Evolutionary conservation across 2,888 invertebrate genomes (phyloP), one percentile per base, ranked within the genome.

Genomic region (Muschampia plurimacula): DNA sequence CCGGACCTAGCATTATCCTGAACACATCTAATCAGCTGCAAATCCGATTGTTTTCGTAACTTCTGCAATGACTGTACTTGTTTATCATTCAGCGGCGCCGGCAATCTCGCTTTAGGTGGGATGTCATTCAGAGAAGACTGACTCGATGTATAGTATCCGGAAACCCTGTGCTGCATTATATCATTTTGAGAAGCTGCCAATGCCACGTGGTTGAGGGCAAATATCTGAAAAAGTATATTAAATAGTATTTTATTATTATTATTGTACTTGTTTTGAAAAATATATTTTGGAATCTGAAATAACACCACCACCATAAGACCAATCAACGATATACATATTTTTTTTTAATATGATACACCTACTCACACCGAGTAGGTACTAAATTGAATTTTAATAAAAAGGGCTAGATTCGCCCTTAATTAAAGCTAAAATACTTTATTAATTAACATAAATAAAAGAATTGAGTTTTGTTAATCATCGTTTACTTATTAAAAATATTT

Each of bases 141-240:
- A 83, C 97, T 98, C 73, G 98, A 97, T 3, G 98, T 98, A 86
- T 97, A 98, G 89, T 98, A 98, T 28, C 98, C 98, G 46, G 98
- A 98, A 2, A 98, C 98, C 49, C 98, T 95, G 78, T 98, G 97
- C 75, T 96, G 96, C 82, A 97, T 93, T 77, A 97, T 95, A 79
- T 97, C 97, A 62, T 96, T 96, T 81, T 97, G 97, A 41, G 96
- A 95, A 15, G 92, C 85, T 66, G 95, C 96, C 69, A 96, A 87
- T 75, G 95, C 84, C 49, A 95, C 87, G 79, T 96, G 96, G 82
- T 96, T 96, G 83, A 96, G 93, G 32, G 96, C 95, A 84, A 95
- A 96, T 74, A 96, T 94, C 96, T 96, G 94, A 49, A 90, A 82
- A n/a, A 41, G 59, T 41, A 44, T 32, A 32, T 59, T 49, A 59